A percentile compares a stretch with the other conserved stretches of the same genome.
phyloP scores from a whole-genome alignment of 2,888 invertebrate genomes.

The Lagria hirta region DNA sequence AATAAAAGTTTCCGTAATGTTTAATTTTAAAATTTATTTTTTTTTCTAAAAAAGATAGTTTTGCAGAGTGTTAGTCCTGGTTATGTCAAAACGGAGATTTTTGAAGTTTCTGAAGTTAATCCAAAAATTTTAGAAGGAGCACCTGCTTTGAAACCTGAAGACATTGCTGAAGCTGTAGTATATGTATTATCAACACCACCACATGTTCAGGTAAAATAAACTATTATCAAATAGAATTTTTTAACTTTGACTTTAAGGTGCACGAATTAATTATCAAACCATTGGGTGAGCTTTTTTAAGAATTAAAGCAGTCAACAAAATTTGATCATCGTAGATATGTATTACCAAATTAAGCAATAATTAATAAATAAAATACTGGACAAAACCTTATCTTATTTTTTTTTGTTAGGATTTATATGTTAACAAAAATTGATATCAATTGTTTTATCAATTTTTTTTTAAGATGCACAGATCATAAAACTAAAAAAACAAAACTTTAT shows the following conservation, averaged over 20 bases:
- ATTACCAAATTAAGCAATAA: too few species aligned
- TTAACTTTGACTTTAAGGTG: conserved; percentile 15
- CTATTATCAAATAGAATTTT: neutral
- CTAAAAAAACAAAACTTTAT: too few species aligned
- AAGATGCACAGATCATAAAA: too few species aligned
- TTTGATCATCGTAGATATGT: too few species aligned
- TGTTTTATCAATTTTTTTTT: too few species aligned
- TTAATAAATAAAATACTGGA: too few species aligned
- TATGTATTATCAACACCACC: conserved; percentile 23
- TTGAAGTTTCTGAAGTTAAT: conserved; percentile 11
- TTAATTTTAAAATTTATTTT: neutral
- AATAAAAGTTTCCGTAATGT: conserved; percentile 26
- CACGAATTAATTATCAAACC: conserved; percentile 32
- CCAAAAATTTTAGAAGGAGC: conserved; percentile 18
- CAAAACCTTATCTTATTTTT: too few species aligned
- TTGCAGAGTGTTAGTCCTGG: conserved; percentile 30
- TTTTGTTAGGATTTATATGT: too few species aligned
- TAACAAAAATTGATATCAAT: too few species aligned
- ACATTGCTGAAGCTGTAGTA: conserved; percentile 22
- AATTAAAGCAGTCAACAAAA: neutral
- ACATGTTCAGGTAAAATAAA: conserved; percentile 20
- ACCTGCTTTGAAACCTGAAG: conserved; percentile 19
- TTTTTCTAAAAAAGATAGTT: conserved; percentile 1
- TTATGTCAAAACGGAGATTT: conserved; percentile 23
- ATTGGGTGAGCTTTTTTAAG: conserved; percentile 30